Evolutionary conservation across 2,797 vertebrate species (phyloP).

Genomic region (Momotus momota): DNA sequence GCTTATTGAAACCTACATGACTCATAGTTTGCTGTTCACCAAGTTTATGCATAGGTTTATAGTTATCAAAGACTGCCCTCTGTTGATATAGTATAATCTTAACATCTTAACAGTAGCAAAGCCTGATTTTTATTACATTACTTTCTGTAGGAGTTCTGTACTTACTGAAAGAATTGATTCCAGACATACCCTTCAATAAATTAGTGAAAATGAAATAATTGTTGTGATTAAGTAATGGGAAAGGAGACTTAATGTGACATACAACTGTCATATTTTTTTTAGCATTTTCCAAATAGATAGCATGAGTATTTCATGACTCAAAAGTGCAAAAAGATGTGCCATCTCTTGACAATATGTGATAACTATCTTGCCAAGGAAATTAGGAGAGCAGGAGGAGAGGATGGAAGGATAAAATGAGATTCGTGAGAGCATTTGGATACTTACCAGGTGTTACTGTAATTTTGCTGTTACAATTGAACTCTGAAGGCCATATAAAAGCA

Average conservation of each 20-base stretch:
- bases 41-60: background rate
- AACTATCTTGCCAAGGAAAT: background rate
- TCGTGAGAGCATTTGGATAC: background rate
- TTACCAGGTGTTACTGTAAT: rapidly evolving
- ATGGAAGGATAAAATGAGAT: background rate
- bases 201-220: background rate
- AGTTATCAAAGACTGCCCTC: constrained; percentile 61
- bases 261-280: rapidly evolving
- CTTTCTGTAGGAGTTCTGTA: background rate
- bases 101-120: background rate
- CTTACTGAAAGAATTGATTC: background rate
- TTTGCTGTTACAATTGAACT: background rate
- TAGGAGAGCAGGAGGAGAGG: background rate
- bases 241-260: background rate
- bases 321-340: background rate
- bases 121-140: background rate
- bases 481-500: background rate
- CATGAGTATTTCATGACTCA: background rate
- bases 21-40: background rate
- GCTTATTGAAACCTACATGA: background rate
- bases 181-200: background rate
- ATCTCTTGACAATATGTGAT: background rate
- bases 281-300: background rate
- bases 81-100: constrained; percentile 20
- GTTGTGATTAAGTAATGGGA: background rate